A percentile compares a stretch with the other conserved stretches of the same genome.
Conservation (phyloP, 2,797 vertebrate species). For the Heterohyrax brucei region DNA sequence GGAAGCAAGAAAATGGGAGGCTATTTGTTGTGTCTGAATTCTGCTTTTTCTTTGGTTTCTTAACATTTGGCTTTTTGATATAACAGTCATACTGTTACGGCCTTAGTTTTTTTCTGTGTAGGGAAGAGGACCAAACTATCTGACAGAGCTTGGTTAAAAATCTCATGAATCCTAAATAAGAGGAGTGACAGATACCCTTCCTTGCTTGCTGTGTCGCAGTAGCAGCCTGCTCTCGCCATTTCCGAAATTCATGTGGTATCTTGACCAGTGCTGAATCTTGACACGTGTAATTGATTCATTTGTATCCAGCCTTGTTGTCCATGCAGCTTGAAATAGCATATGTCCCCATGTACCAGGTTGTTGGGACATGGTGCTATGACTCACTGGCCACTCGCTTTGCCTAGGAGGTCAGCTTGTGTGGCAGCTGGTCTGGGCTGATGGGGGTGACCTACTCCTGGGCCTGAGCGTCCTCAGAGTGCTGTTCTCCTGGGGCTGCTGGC, state of each 20-base stretch:
- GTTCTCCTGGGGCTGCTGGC: background rate
- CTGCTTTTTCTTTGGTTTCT: conserved; percentile 36
- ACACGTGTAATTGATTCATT: accelerated
- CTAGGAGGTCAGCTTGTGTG: too few species aligned
- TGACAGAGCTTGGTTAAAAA: conserved; percentile 15
- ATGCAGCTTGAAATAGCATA: accelerated
- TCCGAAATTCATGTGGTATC: background rate
- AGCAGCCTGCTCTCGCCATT: background rate
- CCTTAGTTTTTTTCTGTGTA: background rate
- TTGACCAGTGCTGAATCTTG: background rate
- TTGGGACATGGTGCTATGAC: background rate
- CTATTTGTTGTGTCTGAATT: conserved; percentile 60
- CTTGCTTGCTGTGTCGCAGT: background rate
- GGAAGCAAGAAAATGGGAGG: conserved; percentile 47
- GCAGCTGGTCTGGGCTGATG: background rate
- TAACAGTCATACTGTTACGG: background rate
- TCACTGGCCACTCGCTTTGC: background rate
- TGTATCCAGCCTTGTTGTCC: background rate
- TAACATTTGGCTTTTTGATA: conserved; percentile 39
- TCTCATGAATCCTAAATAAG: background rate
- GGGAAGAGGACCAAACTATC: background rate
- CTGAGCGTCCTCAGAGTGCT: background rate
- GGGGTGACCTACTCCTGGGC: background rate
- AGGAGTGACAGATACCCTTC: background rate
- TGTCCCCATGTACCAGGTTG: background rate